Base-by-base conservation (phyloP, 1,140 invertebrate species). In the Diabrotica virgifera region DNA sequence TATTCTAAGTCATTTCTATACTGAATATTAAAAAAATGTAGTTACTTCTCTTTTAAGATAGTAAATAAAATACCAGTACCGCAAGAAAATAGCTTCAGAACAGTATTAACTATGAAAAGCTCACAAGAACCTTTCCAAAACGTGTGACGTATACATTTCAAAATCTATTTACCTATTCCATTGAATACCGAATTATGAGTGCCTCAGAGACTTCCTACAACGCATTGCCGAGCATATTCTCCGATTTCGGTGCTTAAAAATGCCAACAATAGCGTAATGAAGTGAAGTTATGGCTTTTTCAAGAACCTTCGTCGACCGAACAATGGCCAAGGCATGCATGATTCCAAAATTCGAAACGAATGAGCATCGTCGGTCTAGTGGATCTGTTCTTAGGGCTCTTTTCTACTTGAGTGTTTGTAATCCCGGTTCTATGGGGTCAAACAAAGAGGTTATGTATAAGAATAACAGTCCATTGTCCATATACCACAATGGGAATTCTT, bases 301-400 rank as follows among this genome's bases (percentile, higher is more conserved):
- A 55, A 55, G 24, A 14, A 55, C 53, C 24, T 35, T 14, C 24
- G 53, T 55, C 53, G 8, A 24, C 10, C 53, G 12, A 55, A 55
- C 53, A 55, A 55, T 55, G 12, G 24, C 9, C 24, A 7, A 14
- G 24, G 24, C 24, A 36, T 14, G 24, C 53, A 11, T 14, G 35
- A 55, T 55, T 14, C 53, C 13, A 24, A 36, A 55, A 55, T 55
- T 55, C 53, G 53, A 36, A 24, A 55, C 13, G 53, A 55, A 55
- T 55, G 53, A 55, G 13, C 53, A 55, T 55, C 53, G 53, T 14
- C 53, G 53, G 35, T 14, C 35, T n/a, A 14, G 53, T 55, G 53
- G 13, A n/a, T 36, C 24, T 46, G 40, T 24, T 52, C 51, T 52
- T n/a, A 52, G 51, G 51, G 14, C n/a, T 52, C 35, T 55, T 24